Evolutionary conservation across 2,797 vertebrate genomes (phyloP).

Genomic region (Myotis planiceps): DNA sequence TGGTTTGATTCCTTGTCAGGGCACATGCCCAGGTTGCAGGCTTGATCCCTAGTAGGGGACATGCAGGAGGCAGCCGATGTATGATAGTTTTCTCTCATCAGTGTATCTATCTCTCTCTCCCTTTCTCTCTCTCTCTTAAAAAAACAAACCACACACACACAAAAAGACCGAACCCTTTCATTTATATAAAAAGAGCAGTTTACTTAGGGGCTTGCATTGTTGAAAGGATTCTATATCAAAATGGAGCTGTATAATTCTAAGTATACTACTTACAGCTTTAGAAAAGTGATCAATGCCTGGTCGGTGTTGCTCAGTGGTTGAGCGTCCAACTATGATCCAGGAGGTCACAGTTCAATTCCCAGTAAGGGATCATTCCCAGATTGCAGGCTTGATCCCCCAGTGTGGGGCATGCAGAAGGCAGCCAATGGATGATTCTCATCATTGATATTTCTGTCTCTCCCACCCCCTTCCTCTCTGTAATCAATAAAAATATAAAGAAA

Average conservation of each 20-base stretch:
- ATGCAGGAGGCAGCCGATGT: not conserved
- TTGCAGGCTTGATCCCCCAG: no score
- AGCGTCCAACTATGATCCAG: no score
- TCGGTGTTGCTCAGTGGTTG: no score
- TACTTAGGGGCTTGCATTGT: not conserved
- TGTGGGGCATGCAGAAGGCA: no score
- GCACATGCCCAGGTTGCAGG: no score
- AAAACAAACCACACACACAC: no score
- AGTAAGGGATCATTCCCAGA: no score
- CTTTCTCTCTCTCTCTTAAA: not conserved
- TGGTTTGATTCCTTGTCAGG: no score
- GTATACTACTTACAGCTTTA: not conserved
- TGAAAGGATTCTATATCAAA: constrained; percentile 32
- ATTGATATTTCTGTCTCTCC: no score
- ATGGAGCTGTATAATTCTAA: not conserved
- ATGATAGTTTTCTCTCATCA: not conserved
- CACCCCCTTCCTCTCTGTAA: no score
- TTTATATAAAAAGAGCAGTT: constrained; percentile 38
- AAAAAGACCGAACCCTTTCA: not conserved
- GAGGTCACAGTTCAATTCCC: no score
- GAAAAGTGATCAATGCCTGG: not conserved
- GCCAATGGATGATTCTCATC: no score
- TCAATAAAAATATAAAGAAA: not conserved
- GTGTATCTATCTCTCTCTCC: not conserved
- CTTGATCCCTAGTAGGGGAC: not conserved